Base-by-base conservation (phyloP, 2,113 vertebrate genomes). In the Eurypyga helias region DNA sequence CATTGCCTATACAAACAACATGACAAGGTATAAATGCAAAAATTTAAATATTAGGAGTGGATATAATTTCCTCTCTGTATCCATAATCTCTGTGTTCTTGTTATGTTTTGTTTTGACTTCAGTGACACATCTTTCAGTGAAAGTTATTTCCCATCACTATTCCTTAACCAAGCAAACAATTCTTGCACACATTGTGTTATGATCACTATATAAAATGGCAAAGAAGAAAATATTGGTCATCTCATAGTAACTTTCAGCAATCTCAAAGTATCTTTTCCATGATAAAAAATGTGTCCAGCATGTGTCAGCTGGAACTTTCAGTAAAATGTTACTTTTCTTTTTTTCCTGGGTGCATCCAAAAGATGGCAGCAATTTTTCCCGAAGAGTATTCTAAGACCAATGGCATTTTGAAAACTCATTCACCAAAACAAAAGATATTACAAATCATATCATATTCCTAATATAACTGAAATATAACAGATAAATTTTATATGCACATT, bases 351-450 rank as follows among this genome's bases (percentile, higher is more conserved):
- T 57, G 1, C 11, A 34, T 82, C 57, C 70, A 91, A 94, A 93
- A 83, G 45, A 79, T 72, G 45, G 21, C 70, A 96, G 33, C 24
- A 93, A 69, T 89, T 90, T 73, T 78, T 75, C 41, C 26, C 8
- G 36, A 57, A 31, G 0, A 23, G 38, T 20, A 26, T 17, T 84
- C 1, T 41, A 67, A 46, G 12, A 86, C 55, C 1, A 1, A 24
- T 48, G 5, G 16, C 3, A 55, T 82, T 89, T 75, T 55, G 12
- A 75, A 78, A 41, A 36, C 4, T 70, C 5, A 6, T 55, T 67
- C 8, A 34, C 4, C 7, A 26, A 31, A 54, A 29, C 10, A 69
- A 55, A 45, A 46, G 7, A 17, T 46, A 26, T 19, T 84, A 6
- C 2, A 48, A 78, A 62, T 6, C 26, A 5, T n/a, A 18, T 2